Conservation (phyloP, 1,140 invertebrate genomes). For the Holotrichia oblita region DNA sequence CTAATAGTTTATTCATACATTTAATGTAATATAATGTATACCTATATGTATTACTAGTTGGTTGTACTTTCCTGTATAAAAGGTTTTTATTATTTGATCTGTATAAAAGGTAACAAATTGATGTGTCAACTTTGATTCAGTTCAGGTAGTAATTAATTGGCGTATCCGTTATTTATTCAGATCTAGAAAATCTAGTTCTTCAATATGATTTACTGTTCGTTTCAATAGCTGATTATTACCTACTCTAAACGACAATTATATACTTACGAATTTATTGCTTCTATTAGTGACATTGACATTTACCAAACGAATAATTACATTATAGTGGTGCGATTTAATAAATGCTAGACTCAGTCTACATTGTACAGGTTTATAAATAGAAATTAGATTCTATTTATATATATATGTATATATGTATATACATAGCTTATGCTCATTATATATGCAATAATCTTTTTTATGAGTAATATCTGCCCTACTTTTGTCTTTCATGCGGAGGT, state of each 20-base stretch:
- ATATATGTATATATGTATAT: no score
- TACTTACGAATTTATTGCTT: not conserved
- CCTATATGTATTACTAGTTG: no score
- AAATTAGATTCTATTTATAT: not conserved
- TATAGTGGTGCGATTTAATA: not conserved
- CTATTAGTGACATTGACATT: not conserved
- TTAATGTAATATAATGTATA: no score
- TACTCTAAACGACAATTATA: not conserved
- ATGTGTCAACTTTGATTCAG: not conserved
- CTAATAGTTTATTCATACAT: not conserved
- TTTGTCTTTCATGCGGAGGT: not conserved
- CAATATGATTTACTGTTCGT: not conserved
- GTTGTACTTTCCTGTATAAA: no score
- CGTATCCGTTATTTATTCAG: not conserved
- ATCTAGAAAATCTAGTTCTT: not conserved
- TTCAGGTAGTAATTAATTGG: not conserved
- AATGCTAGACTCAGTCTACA: not conserved
- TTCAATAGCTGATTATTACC: not conserved
- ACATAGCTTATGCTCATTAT: not conserved
- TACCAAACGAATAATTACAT: slow-evolving; percentile 4
- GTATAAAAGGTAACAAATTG: not conserved
- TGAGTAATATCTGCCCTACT: not conserved
- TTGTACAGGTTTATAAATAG: not conserved
- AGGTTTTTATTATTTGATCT: not conserved
- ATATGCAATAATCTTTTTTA: not conserved